Conservation (phyloP, 2,888 invertebrate genomes). For the Drosophila kambysellisi region DNA sequence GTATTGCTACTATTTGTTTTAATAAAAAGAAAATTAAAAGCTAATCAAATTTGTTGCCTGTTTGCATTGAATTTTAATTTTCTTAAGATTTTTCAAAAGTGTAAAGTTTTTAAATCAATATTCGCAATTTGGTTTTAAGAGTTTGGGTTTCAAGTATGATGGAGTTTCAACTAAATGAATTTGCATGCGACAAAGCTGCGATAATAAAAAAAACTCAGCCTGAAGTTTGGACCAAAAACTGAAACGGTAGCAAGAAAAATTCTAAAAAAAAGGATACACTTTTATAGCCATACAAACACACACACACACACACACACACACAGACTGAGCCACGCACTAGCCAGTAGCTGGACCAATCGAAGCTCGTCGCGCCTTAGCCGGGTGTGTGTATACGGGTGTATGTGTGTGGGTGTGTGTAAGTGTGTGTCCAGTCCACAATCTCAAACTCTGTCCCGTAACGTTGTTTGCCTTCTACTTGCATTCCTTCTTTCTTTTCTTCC, state of each 20-base stretch:
- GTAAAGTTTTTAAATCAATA: neutral
- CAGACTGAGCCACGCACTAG: conserved; percentile 56
- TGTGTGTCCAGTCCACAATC: conserved; percentile 25
- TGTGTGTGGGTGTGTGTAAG: conserved; percentile 3
- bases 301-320: conserved; percentile 36
- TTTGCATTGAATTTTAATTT: neutral
- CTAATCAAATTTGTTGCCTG: too few species aligned
- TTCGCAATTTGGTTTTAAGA: neutral
- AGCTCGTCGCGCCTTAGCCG: conserved; percentile 63
- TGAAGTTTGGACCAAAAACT: conserved; percentile 38
- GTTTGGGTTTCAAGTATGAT: conserved; percentile 45
- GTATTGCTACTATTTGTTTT: neutral
- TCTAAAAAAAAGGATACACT: conserved; percentile 20
- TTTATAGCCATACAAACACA: conserved; percentile 26
- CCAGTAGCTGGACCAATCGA: conserved; percentile 70
- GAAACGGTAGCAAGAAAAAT: conserved; percentile 47
- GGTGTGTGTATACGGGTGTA: conserved; percentile 2
- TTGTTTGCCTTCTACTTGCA: conserved; percentile 74
- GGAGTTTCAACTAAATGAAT: conserved; percentile 71
- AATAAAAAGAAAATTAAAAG: too few species aligned
- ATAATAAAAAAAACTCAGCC: conserved; percentile 67
- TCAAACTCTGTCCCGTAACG: conserved; percentile 36
- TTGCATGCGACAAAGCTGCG: conserved; percentile 70
- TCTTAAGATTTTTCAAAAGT: neutral
- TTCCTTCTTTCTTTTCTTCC: conserved; percentile 60